These are phyloP conservation scores for Tetragnatha montana DNA, from an alignment of 2,888 invertebrate species.

Conservation along the genomic window DNA sequence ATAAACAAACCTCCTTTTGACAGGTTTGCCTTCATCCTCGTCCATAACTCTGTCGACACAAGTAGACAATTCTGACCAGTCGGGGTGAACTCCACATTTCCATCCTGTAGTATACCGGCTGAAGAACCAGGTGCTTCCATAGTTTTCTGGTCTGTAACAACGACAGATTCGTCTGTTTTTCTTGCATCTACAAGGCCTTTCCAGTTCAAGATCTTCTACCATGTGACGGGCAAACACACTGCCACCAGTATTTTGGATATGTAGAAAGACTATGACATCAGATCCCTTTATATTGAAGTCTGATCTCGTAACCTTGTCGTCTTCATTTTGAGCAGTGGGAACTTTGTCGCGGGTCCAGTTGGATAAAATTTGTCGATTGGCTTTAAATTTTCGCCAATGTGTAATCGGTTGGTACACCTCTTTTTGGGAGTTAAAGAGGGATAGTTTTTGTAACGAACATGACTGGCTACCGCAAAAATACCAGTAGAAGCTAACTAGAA, in stretches of 20 bases:
- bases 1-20: constrained; percentile 81
- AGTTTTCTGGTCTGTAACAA: constrained; percentile 70
- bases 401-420: neutral
- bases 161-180: constrained; percentile 66
- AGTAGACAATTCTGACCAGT: constrained; percentile 96
- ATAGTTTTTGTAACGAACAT: constrained; percentile 38
- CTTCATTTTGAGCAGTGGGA: neutral
- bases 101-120: constrained; percentile 97
- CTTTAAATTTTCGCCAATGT: constrained; percentile 53
- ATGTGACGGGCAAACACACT: constrained; percentile 96
- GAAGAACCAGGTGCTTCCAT: constrained; percentile 86
- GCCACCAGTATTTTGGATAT: constrained; percentile 99
- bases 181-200: constrained; percentile 95
- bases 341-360: constrained; percentile 35
- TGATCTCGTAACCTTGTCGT: constrained; percentile 31
- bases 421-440: constrained; percentile 10
- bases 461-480: constrained; percentile 55
- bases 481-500: constrained; percentile 47
- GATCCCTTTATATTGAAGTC: constrained; percentile 61
- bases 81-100: constrained; percentile 98
- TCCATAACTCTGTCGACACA: constrained; percentile 94
- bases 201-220: constrained; percentile 93
- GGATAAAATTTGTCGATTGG: constrained; percentile 49
- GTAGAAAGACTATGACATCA: constrained; percentile 97
- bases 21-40: constrained; percentile 88